Evolutionary conservation across 1,140 invertebrate genomes (phyloP).

Genomic region (Popillia japonica): DNA sequence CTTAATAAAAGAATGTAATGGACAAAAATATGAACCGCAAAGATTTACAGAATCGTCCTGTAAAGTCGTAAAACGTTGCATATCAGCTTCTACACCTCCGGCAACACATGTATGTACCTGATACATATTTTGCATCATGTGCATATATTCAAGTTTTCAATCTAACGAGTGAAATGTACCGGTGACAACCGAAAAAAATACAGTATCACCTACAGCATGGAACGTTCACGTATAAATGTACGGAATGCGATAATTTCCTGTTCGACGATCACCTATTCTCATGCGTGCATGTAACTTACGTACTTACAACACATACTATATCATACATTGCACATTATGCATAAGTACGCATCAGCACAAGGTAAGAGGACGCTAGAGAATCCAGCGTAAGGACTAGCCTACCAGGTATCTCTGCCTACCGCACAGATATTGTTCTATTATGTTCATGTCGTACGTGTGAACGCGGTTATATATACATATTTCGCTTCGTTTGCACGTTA

Average conservation of each 20-base stretch:
- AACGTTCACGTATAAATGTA: not conserved
- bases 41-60: too few species aligned
- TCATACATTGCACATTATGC: not conserved
- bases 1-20: too few species aligned
- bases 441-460: constrained; percentile 10
- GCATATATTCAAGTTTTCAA: too few species aligned
- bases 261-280: constrained; percentile 26
- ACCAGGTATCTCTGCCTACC: constrained; percentile 10
- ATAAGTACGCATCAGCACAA: not conserved
- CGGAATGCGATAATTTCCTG: constrained; percentile 28
- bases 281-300: not conserved
- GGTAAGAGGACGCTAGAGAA: constrained; percentile 10
- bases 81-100: too few species aligned
- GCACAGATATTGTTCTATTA: not conserved
- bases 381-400: not conserved
- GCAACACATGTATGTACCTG: too few species aligned
- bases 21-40: too few species aligned
- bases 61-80: too few species aligned
- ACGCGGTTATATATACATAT: not conserved
- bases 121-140: too few species aligned
- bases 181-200: not conserved
- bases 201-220: not conserved
- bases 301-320: not conserved
- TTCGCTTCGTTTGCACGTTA: not conserved
- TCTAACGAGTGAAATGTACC: not conserved